Evolutionary conservation across 2,888 invertebrate species (phyloP).

Genomic region (Dryocosmus kuriphilus): DNA sequence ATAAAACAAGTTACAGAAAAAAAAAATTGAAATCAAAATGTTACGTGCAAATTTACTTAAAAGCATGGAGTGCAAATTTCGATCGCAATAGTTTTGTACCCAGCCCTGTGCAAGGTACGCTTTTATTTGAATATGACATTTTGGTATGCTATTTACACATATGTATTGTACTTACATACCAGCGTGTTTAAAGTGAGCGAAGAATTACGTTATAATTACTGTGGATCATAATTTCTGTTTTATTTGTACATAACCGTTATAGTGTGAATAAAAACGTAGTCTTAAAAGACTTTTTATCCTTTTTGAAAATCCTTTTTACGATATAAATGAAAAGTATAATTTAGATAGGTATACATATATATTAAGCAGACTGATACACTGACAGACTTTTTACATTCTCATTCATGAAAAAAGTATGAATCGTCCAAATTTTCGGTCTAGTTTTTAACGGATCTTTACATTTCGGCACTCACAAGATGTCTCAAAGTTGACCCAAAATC

Average conservation of each 20-base stretch:
- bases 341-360: too few relatives aligned
- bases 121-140: constrained; percentile 44
- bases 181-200: constrained; percentile 52
- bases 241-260: constrained; percentile 73
- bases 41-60: constrained; percentile 17
- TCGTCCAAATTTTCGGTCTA: too few relatives aligned
- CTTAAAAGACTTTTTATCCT: constrained; percentile 45
- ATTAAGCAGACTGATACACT: too few relatives aligned
- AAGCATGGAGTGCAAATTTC: neutral
- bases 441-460: too few relatives aligned
- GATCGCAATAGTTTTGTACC: neutral
- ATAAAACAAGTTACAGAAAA: neutral
- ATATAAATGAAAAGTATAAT: neutral
- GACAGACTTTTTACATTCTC: too few relatives aligned
- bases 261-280: constrained; percentile 73
- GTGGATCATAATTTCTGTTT: constrained; percentile 65
- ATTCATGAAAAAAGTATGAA: too few relatives aligned
- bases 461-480: too few relatives aligned
- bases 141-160: constrained; percentile 42
- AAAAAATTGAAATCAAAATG: constrained; percentile 1
- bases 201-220: constrained; percentile 50
- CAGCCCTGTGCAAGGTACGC: constrained; percentile 49
- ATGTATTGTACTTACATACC: constrained; percentile 44
- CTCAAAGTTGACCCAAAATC: too few relatives aligned
- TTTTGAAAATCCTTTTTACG: neutral